These are phyloP conservation scores for Cynodonichthys magdalenae DNA, from an alignment of 2,797 vertebrate genomes.

Conservation along the genomic window DNA sequence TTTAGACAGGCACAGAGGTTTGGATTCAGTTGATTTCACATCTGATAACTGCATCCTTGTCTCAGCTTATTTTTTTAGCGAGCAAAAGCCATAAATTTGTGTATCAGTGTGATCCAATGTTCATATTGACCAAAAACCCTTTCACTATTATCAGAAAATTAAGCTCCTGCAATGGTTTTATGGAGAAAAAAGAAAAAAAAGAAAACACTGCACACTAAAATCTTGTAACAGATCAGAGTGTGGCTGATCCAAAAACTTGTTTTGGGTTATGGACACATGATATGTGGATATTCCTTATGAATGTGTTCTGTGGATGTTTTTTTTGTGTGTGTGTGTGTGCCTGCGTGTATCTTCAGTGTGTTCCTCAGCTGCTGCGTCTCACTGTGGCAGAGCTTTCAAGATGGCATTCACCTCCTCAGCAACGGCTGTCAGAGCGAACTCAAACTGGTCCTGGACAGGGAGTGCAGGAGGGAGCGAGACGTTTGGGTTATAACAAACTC, in stretches of 20 bases:
- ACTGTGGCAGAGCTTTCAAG: constrained; percentile 95
- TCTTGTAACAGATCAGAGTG: constrained; percentile 35
- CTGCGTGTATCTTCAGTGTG: constrained; percentile 28
- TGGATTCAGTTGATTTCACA: constrained; percentile 12
- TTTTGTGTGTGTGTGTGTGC: constrained; percentile 22
- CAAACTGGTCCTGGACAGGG: constrained; percentile 92
- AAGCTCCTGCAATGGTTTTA: constrained; percentile 13
- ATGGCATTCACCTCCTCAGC: constrained; percentile 98
- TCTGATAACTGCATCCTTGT: constrained; percentile 5
- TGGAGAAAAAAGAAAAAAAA: constrained; percentile 18
- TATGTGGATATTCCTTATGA: constrained; percentile 11
- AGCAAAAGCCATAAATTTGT: constrained; percentile 7
- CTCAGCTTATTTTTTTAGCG: constrained; percentile 3
- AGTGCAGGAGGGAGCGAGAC: not conserved
- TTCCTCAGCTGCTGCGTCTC: constrained; percentile 58
- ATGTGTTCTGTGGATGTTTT: constrained; percentile 15
- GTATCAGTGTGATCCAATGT: constrained; percentile 3
- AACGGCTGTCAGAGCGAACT: constrained; percentile 95
- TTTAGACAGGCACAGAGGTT: constrained; percentile 36
- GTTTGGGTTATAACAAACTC: not conserved
- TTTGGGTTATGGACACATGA: constrained; percentile 50
- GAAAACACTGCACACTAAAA: constrained; percentile 49
- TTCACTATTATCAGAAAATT: constrained; percentile 9
- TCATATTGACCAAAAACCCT: constrained; percentile 21
- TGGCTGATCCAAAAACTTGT: constrained; percentile 36